Evolutionary conservation across 2,888 invertebrate species (phyloP).

Genomic region (Salpingus planirostris): DNA sequence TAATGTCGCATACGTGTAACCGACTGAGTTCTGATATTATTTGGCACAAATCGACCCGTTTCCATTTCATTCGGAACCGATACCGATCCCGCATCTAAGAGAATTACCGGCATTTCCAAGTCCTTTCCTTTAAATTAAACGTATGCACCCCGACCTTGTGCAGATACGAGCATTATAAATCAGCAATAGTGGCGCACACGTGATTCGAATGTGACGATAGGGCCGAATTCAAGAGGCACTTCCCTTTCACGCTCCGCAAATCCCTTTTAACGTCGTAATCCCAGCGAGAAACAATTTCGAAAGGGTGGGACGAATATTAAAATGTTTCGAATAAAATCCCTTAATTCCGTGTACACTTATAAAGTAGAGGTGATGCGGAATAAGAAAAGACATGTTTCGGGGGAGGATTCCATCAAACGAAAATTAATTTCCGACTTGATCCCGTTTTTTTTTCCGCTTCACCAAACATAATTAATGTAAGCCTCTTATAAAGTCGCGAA

Average conservation of each 20-base stretch:
- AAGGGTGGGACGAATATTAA: no score
- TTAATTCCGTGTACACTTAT: no score
- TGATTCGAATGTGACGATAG: slow-evolving; percentile 35
- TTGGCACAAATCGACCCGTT: slow-evolving; percentile 22
- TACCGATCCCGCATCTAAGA: slow-evolving; percentile 23
- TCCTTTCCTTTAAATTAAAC: slow-evolving; percentile 25
- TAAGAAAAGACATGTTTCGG: no score
- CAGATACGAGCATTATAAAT: slow-evolving; percentile 32
- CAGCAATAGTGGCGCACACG: slow-evolving; percentile 32
- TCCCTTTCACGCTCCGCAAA: no score
- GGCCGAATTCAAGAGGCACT: no score
- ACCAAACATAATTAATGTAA: slow-evolving; percentile 9
- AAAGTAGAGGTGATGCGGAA: no score
- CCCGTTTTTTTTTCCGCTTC: slow-evolving; percentile 6
- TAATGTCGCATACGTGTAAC: slow-evolving; percentile 17
- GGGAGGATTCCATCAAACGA: no score
- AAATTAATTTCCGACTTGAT: slow-evolving; percentile 8
- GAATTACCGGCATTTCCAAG: slow-evolving; percentile 20
- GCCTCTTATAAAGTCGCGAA: slow-evolving; percentile 1
- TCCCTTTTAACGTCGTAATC: no score
- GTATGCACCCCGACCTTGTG: slow-evolving; percentile 30
- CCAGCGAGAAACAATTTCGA: no score
- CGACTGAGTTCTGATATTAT: slow-evolving; percentile 20
- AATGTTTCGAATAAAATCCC: no score
- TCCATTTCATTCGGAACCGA: slow-evolving; percentile 25